phyloP scores from a whole-genome alignment of 2,888 invertebrate genomes.

The Pardosa pseudoannulata region DNA sequence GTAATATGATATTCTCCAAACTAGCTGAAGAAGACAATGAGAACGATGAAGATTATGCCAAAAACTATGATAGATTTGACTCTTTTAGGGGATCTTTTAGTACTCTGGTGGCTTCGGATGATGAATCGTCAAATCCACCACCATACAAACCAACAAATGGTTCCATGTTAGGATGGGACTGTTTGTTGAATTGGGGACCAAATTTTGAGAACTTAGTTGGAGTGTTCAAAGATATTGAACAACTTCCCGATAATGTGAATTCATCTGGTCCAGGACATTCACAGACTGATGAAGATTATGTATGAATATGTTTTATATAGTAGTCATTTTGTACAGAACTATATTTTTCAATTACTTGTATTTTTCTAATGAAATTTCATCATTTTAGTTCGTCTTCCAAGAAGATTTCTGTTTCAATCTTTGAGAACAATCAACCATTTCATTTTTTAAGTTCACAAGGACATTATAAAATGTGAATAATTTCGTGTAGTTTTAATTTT shows the following conservation, averaged over 20 bases:
- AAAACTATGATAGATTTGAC: slow-evolving; percentile 91
- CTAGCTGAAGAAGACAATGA: slow-evolving; percentile 77
- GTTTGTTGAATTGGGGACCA: slow-evolving; percentile 95
- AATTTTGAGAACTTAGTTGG: slow-evolving; percentile 96
- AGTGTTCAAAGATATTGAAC: slow-evolving; percentile 97
- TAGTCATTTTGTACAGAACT: slow-evolving; percentile 67
- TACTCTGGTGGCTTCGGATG: slow-evolving; percentile 94
- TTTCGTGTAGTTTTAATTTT: no score
- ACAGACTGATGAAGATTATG: slow-evolving; percentile 71
- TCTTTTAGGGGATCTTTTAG: slow-evolving; percentile 95
- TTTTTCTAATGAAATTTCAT: slow-evolving; percentile 20
- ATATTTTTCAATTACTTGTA: slow-evolving; percentile 6
- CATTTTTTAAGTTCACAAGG: no score
- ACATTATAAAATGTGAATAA: no score
- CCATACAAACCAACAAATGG: slow-evolving; percentile 89
- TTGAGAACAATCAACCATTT: no score
- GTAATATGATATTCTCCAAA: slow-evolving; percentile 82
- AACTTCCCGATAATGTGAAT: slow-evolving; percentile 85
- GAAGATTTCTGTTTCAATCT: neutral
- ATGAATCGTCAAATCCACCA: slow-evolving; percentile 89
- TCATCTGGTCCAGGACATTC: slow-evolving; percentile 67
- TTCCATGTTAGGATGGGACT: slow-evolving; percentile 91
- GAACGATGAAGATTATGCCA: slow-evolving; percentile 76
- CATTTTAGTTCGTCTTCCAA: neutral
- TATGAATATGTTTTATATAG: slow-evolving; percentile 41